phyloP scores from a whole-genome alignment of 2,113 vertebrate species.

The Oncorhynchus clarkii region DNA sequence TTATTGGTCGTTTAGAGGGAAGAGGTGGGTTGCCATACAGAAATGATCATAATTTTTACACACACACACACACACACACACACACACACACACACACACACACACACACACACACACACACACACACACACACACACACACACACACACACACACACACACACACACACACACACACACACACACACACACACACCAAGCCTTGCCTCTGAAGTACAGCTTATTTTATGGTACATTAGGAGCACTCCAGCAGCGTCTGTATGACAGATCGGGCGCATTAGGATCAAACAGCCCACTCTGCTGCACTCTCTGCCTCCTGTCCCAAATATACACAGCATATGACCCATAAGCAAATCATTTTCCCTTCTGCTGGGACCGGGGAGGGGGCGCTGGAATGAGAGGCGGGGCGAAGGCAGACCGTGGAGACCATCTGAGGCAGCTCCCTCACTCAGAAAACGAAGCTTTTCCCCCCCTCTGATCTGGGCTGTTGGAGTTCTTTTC shows the following conservation, averaged over 20 bases:
- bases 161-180: background rate
- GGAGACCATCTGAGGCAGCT: background rate
- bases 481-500: too few relatives aligned
- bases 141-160: too few relatives aligned
- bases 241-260: slow-evolving; percentile 23
- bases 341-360: slow-evolving; percentile 25
- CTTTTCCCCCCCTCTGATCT: background rate
- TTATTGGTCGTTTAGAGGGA: background rate
- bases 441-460: background rate
- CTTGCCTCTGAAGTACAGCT: background rate
- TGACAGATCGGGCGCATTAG: slow-evolving; percentile 39
- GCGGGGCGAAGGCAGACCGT: background rate
- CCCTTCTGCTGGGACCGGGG: slow-evolving; percentile 10
- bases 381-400: background rate
- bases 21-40: background rate
- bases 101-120: too few relatives aligned
- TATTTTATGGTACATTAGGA: slow-evolving; percentile 46
- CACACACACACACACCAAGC: too few relatives aligned
- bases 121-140: background rate
- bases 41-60: background rate
- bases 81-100: too few relatives aligned
- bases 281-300: slow-evolving; percentile 30
- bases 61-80: background rate
- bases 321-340: slow-evolving; percentile 24
- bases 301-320: slow-evolving; percentile 20